A percentile compares a stretch with the other conserved stretches of the same genome.
Evolutionary conservation across 2,888 invertebrate genomes (phyloP).

Genomic region (Acleris emargana): DNA sequence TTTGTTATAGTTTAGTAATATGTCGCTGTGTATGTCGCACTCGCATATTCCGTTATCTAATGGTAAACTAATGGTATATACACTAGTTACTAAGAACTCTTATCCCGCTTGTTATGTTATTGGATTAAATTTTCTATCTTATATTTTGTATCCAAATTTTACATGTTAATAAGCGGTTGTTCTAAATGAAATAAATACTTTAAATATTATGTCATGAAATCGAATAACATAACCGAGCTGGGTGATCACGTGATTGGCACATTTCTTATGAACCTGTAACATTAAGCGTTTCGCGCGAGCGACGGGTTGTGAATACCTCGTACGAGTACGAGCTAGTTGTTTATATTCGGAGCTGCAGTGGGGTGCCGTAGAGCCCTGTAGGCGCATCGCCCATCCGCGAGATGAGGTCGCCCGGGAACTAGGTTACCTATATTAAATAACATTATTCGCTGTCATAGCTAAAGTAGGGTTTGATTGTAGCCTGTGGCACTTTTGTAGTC

Average conservation of each 20-base stretch:
- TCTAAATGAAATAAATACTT: neutral
- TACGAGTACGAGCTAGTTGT: conserved; percentile 47
- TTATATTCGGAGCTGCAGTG: conserved; percentile 58
- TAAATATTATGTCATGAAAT: neutral
- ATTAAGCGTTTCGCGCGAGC: conserved; percentile 57
- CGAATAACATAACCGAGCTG: conserved; percentile 46
- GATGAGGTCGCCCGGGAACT: conserved; percentile 20
- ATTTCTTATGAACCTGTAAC: conserved; percentile 72
- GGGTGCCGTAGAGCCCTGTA: conserved; percentile 41
- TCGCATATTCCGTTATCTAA: conserved; percentile 25
- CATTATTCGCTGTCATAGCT: neutral
- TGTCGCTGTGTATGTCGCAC: conserved; percentile 8
- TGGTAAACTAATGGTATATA: conserved; percentile 41
- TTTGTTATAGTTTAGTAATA: neutral
- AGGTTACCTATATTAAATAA: neutral
- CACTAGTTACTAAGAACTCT: conserved; percentile 50
- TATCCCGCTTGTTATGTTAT: conserved; percentile 49
- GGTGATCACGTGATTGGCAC: conserved; percentile 59
- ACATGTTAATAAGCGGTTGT: neutral
- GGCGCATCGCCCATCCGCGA: conserved; percentile 16
- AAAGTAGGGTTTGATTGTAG: neutral
- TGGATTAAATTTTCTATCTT: conserved; percentile 9
- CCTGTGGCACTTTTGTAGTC: neutral
- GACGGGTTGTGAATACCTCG: conserved; percentile 64
- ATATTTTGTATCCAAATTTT: conserved; percentile 3